Evolutionary conservation across 2,888 invertebrate genomes (phyloP).

Genomic region (Drosophila buzzatii): DNA sequence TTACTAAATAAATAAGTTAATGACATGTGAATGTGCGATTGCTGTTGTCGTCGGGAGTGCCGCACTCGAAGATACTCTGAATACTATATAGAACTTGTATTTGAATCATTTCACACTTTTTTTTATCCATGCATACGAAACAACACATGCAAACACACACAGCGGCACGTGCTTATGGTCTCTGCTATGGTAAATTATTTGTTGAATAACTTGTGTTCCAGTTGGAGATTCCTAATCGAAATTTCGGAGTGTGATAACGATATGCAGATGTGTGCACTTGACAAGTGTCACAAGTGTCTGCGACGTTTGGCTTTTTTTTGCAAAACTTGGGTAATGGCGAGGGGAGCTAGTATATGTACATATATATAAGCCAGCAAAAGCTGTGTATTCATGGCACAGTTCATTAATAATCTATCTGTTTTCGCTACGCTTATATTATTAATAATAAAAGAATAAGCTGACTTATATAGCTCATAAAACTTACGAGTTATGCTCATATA

Average conservation of each 20-base stretch:
- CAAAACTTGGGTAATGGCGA: not conserved
- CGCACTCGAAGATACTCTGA: not conserved
- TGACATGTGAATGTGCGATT: not conserved
- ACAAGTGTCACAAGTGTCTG: not conserved
- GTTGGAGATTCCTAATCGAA: not conserved
- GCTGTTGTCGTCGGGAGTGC: not conserved
- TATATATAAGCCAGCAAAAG: no score
- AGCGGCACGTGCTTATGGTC: not conserved
- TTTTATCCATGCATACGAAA: not conserved
- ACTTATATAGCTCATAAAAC: not conserved
- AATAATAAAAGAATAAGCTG: not conserved
- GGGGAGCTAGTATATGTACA: not conserved
- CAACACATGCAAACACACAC: not conserved
- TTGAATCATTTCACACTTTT: not conserved
- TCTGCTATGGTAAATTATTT: not conserved
- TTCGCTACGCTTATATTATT: not conserved
- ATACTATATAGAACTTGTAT: not conserved
- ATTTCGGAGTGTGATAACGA: not conserved
- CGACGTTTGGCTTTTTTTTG: no score
- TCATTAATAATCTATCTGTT: not conserved
- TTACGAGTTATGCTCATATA: no score
- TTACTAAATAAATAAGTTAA: conserved; percentile 11
- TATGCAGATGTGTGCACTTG: not conserved
- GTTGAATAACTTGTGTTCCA: not conserved
- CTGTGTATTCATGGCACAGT: not conserved